Percentiles rank a stretch among this genome's conserved stretches.
These are phyloP conservation scores for Kradibia gibbosae DNA, from an alignment of 1,140 invertebrate species.

Conservation along the genomic window DNA sequence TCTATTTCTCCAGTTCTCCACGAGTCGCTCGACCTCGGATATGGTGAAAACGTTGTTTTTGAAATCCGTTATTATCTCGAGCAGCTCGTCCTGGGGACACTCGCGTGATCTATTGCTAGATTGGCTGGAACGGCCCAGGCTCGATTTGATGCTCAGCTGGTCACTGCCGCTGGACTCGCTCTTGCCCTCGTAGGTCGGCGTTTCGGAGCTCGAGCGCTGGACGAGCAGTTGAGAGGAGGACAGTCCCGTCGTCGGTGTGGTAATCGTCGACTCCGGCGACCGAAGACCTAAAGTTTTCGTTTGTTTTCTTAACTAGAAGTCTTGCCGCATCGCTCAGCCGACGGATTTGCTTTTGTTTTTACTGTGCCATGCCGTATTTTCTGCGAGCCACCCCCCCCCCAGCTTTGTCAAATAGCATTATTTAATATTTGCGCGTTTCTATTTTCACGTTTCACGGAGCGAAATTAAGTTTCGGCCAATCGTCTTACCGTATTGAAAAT, in stretches of 20 bases:
- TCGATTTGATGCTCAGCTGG: slow-evolving; percentile 28
- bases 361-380: too few relatives aligned
- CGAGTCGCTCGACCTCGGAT: slow-evolving; percentile 86
- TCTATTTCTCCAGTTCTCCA: slow-evolving; percentile 87
- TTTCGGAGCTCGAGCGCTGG: slow-evolving; percentile 4
- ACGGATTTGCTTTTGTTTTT: too few relatives aligned
- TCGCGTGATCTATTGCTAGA: slow-evolving; percentile 60
- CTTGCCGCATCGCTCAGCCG: too few relatives aligned
- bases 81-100: slow-evolving; percentile 80
- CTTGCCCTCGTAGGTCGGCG: slow-evolving; percentile 2
- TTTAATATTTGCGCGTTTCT: too few relatives aligned
- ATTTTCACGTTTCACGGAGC: too few relatives aligned
- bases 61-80: slow-evolving; percentile 91
- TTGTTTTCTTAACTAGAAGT: background rate
- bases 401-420: too few relatives aligned
- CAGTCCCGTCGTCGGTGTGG: slow-evolving; percentile 6
- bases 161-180: background rate
- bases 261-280: slow-evolving; percentile 27
- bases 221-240: background rate
- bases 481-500: too few relatives aligned
- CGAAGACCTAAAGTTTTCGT: slow-evolving; percentile 14
- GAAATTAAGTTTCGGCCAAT: too few relatives aligned
- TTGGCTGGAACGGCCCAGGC: slow-evolving; percentile 36
- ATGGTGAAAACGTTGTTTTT: slow-evolving; percentile 91
- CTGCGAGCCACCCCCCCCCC: too few relatives aligned